Evolutionary conservation across 1,140 invertebrate genomes (phyloP).

Genomic region (Papilio polyxenes): DNA sequence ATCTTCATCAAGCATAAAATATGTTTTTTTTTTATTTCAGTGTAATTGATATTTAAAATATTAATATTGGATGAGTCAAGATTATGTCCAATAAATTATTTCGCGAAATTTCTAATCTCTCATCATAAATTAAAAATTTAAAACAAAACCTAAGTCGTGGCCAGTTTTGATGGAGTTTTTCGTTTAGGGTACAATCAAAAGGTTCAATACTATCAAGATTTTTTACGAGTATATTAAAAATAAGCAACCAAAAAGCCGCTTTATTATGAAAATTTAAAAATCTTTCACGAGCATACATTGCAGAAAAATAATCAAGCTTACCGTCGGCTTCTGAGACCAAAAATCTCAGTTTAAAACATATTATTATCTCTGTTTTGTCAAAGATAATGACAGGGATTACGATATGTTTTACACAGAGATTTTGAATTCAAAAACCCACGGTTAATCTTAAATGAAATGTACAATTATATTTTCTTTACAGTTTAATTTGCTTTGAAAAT

Average conservation of each 20-base stretch:
- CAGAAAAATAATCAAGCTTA: neutral
- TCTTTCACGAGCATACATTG: neutral
- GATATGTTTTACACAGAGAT: too few relatives aligned
- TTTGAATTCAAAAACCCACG: too few relatives aligned
- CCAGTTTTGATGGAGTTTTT: neutral
- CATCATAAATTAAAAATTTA: slow-evolving; percentile 15
- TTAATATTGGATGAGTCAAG: neutral
- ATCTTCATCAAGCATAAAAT: neutral
- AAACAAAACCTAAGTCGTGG: neutral
- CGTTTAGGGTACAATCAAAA: neutral
- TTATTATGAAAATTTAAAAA: neutral
- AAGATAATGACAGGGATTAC: too few relatives aligned
- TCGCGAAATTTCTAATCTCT: slow-evolving; percentile 12
- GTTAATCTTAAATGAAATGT: too few relatives aligned
- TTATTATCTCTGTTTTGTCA: too few relatives aligned
- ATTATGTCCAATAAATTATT: neutral
- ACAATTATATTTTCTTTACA: too few relatives aligned
- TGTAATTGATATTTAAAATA: neutral
- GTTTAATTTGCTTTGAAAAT: too few relatives aligned
- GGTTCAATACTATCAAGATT: slow-evolving; percentile 32
- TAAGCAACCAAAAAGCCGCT: neutral
- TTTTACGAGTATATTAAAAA: neutral
- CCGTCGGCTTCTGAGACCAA: too few relatives aligned
- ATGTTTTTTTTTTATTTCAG: neutral
- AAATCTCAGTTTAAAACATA: too few relatives aligned